These are phyloP conservation scores for Agrypnus murinus DNA, from an alignment of 2,888 invertebrate genomes.

Conservation along the genomic window DNA sequence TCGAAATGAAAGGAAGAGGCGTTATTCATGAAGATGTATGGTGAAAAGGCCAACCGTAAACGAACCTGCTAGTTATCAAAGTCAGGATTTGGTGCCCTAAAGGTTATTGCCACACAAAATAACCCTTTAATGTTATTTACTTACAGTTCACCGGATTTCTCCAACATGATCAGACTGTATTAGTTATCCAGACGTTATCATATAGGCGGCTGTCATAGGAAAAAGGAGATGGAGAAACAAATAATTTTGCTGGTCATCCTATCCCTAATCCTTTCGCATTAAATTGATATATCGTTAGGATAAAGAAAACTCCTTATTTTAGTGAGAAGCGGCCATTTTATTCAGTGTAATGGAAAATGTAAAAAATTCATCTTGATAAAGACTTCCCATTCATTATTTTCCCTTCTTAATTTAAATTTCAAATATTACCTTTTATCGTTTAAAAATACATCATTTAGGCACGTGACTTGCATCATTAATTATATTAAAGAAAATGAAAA, in stretches of 20 bases:
- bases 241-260: constrained; percentile 33
- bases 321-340: constrained; percentile 27
- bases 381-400: constrained; percentile 15
- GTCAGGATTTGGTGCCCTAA: constrained; percentile 40
- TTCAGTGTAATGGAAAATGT: constrained; percentile 28
- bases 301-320: constrained; percentile 22
- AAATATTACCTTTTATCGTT: constrained; percentile 29
- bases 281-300: constrained; percentile 37
- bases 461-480: constrained; percentile 17
- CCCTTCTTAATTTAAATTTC: constrained; percentile 20
- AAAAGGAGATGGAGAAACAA: constrained; percentile 18
- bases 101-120: constrained; percentile 43
- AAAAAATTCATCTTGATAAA: constrained; percentile 25
- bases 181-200: constrained; percentile 3
- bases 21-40: constrained; percentile 49
- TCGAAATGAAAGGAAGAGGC: constrained; percentile 45
- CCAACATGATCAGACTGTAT: constrained; percentile 5
- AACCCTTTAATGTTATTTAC: constrained; percentile 36
- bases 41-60: constrained; percentile 36
- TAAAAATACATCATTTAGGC: constrained; percentile 20
- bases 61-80: constrained; percentile 48
- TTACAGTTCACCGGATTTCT: constrained; percentile 22
- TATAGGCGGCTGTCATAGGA: constrained; percentile 18
- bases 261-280: constrained; percentile 35
- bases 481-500: constrained; percentile 1